Base-by-base conservation (phyloP, 2,888 invertebrate genomes). In the Harpalus rubripes region DNA sequence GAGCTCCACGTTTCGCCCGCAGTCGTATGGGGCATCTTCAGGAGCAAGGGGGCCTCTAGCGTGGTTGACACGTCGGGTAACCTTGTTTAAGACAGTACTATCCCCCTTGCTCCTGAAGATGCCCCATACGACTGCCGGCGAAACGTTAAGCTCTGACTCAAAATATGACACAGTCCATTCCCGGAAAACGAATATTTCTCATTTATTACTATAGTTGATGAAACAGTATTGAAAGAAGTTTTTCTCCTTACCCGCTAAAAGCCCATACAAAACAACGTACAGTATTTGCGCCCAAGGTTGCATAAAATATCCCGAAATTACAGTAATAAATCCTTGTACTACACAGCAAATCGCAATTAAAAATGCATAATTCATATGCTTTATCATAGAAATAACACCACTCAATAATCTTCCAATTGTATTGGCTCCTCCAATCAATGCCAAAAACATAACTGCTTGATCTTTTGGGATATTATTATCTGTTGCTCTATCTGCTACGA, bases 361-460 rank as follows among this genome's bases (percentile, higher is more conserved):
- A 7, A 7, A 5, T 26, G 22, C 8, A 32, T 10, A 16, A 18
- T 58, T 78, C 5, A 52, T 12, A 18, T n/a, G 22, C 6, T 61
- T 2, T 7, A 56, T 1, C 41, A 56, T 22, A 7, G 81, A 74
- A 32, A 85, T 8, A 39, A 95, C 90, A 0, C 98, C 98, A 87
- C 97, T 96, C 12, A 94, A 91, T 16, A 98, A 93, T 91, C 98
- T 95, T 72, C 97, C 98, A 61, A 97, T 89, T 0, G 97, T 98
- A 90, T 98, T 98, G 1, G 97, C 94, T 56, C 97, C 93, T 41
- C 98, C 98, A 87, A 98, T 96, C 4, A 95, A 93, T 0, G 97
- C 95, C 56, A 98, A 93, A 81, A 98, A 92, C 89, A 94, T 94
- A 7, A 95, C 92, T 0, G 95, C 93, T 26, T 7, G 12, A 1